These are phyloP conservation scores for Delphinus delphis DNA, from an alignment of 2,113 vertebrate genomes.

Conservation along the genomic window DNA sequence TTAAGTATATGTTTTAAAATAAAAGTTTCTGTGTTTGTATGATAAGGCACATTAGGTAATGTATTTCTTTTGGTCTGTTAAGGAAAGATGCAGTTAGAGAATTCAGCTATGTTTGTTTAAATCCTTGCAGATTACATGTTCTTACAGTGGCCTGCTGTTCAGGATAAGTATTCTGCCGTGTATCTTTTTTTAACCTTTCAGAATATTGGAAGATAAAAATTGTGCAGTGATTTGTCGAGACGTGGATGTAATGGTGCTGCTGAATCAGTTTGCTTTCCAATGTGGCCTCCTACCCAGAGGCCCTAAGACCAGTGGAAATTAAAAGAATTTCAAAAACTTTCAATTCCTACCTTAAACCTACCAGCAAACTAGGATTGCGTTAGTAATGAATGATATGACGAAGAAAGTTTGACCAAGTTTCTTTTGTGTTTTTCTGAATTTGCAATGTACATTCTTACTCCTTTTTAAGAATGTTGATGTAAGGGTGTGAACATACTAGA, in stretches of 20 bases:
- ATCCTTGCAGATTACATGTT: not conserved
- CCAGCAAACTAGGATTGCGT: slow-evolving; percentile 66
- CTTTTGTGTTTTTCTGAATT: slow-evolving; percentile 76
- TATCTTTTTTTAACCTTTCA: slow-evolving; percentile 25
- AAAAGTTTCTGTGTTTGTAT: not conserved
- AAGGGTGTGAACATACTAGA: slow-evolving; percentile 71
- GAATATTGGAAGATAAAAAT: slow-evolving; percentile 45
- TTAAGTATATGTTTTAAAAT: slow-evolving; percentile 36
- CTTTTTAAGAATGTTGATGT: slow-evolving; percentile 74
- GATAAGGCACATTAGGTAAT: not conserved
- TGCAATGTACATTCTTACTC: slow-evolving; percentile 71
- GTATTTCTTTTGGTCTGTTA: slow-evolving; percentile 32
- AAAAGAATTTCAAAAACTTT: slow-evolving; percentile 61
- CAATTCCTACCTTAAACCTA: slow-evolving; percentile 67
- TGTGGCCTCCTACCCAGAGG: slow-evolving; percentile 31
- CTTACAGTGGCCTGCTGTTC: slow-evolving; percentile 37
- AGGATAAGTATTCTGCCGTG: slow-evolving; percentile 24
- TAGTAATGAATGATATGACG: slow-evolving; percentile 62
- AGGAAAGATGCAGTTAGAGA: slow-evolving; percentile 40
- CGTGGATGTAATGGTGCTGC: slow-evolving; percentile 76
- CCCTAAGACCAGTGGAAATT: slow-evolving; percentile 58
- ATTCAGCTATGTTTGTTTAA: slow-evolving; percentile 2
- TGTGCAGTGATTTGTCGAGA: slow-evolving; percentile 56
- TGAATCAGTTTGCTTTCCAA: slow-evolving; percentile 65
- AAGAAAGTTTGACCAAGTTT: slow-evolving; percentile 64